phyloP scores from a whole-genome alignment of 2,888 invertebrate genomes.

The Itoplectis maculator region DNA sequence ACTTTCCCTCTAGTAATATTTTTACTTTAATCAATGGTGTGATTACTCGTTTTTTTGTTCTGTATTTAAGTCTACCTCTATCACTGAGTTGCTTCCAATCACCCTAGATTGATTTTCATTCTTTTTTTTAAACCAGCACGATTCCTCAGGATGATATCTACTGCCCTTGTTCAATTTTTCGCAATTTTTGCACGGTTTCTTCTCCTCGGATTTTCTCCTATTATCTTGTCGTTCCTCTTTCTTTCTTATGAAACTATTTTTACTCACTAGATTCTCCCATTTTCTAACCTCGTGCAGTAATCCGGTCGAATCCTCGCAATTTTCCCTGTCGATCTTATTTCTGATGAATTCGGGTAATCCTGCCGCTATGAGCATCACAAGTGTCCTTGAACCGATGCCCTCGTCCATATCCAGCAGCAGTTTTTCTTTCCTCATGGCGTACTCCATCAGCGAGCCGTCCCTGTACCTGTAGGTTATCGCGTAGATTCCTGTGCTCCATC shows the following conservation, averaged over 20 bases:
- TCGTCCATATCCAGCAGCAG: constrained; percentile 15
- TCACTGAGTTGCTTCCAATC: constrained; percentile 65
- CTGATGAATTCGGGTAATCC: constrained; percentile 72
- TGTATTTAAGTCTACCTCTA: constrained; percentile 64
- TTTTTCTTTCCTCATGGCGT: constrained; percentile 38
- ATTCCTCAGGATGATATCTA: constrained; percentile 65
- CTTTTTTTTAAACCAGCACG: constrained; percentile 63
- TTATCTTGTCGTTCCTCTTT: not conserved
- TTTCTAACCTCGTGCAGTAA: constrained; percentile 73
- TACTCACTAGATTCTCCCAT: constrained; percentile 71
- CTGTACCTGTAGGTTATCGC: constrained; percentile 71
- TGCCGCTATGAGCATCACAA: constrained; percentile 71
- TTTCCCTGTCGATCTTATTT: constrained; percentile 74
- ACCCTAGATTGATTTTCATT: constrained; percentile 59
- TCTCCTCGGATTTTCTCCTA: constrained; percentile 15
- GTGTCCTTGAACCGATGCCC: constrained; percentile 10
- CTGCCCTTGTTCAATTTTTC: constrained; percentile 53
- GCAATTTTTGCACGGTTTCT: constrained; percentile 62
- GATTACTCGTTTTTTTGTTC: constrained; percentile 68
- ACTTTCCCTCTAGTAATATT: constrained; percentile 61
- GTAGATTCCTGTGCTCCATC: constrained; percentile 72
- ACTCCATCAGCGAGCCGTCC: constrained; percentile 51
- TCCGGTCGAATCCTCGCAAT: constrained; percentile 69
- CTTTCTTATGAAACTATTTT: constrained; percentile 55
- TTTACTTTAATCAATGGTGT: constrained; percentile 71